Percentiles rank a stretch among this genome's conserved stretches.
Evolutionary conservation across 2,797 vertebrate species (phyloP).

Genomic region (Gastrophryne carolinensis): DNA sequence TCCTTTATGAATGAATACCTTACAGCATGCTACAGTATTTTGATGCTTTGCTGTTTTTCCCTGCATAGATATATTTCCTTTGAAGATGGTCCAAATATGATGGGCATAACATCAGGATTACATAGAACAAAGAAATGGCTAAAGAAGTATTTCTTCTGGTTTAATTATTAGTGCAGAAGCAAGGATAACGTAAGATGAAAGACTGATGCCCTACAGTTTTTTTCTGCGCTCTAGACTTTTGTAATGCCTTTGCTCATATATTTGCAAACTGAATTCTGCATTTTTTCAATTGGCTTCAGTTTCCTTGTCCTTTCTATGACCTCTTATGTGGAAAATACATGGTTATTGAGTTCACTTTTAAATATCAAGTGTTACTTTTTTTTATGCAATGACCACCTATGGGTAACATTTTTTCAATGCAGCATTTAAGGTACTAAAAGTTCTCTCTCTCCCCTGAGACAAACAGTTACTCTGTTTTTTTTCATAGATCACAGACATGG

Average conservation of each 20-base stretch:
- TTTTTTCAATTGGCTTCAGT: conserved; percentile 12
- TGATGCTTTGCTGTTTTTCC: conserved; percentile 12
- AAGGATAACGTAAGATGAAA: conserved; percentile 46
- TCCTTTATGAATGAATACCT: conserved; percentile 10
- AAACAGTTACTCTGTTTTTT: too few species aligned
- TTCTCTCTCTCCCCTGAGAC: too few species aligned
- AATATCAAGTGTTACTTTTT: conserved; percentile 1
- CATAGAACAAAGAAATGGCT: conserved; percentile 47
- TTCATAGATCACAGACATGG: too few species aligned
- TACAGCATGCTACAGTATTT: conserved; percentile 45
- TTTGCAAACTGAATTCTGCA: conserved; percentile 24
- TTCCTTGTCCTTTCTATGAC: conserved; percentile 41
- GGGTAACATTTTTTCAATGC: not conserved
- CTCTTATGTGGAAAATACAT: conserved; percentile 10
- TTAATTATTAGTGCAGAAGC: conserved; percentile 48
- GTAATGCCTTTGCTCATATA: conserved; percentile 24
- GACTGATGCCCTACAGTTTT: conserved; percentile 39
- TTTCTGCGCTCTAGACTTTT: conserved; percentile 31
- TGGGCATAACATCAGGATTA: conserved; percentile 50
- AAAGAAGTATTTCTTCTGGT: conserved; percentile 32
- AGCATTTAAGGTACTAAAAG: too few species aligned
- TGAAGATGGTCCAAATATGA: conserved; percentile 48
- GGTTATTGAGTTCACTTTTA: not conserved
- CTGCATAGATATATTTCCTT: conserved; percentile 33
- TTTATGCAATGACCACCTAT: conserved; percentile 6